Base-by-base conservation (phyloP, 2,113 vertebrate species). In the Periophthalmodon schlosseri region DNA sequence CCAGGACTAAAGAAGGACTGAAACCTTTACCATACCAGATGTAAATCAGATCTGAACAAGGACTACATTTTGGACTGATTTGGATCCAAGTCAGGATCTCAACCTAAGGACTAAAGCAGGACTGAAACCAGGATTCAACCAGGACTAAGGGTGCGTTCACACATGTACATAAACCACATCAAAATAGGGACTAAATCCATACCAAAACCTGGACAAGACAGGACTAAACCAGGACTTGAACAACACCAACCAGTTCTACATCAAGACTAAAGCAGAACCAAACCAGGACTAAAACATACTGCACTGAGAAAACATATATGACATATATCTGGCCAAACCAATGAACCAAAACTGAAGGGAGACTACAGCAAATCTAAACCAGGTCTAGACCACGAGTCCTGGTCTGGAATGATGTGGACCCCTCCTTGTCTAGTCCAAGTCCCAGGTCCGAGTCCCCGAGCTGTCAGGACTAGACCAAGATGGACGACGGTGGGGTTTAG, bases 391-490 rank as follows among this genome's bases (percentile, higher is more conserved):
- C 39, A 44, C 9, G 39, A 44, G 39, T 44, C 39, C 39, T 44
- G 39, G 39, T 9, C 9, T 44, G 39, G 39, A 44, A 7, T 44
- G 39, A 44, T 44, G 39, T 44, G 39, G 28, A 28, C 28, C 28
- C 28, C 28, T 28, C 28, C 28, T 28, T 1, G 39, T 44, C 39
- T 44, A 44, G 54, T 21, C 54, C 54, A 21, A 57, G 54, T 57
- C 54, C 57, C 57, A 60, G 56, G n/a, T 58, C 56, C 23, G 12
- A 58, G 23, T 24, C 50, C 50, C 50, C 16, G 54, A 57, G 54
- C 54, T 57, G 54, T 57, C 54, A 57, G 54, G n/a, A 57, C 54
- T 20, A 57, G n/a, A 57, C 54, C 54, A 57, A 57, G 54, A 57
- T 57, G 54, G 54, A 57, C 54, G 54, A 57, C 54, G 9, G 54